Conservation (phyloP, 2,113 vertebrate species). For the Desmodus rotundus region DNA sequence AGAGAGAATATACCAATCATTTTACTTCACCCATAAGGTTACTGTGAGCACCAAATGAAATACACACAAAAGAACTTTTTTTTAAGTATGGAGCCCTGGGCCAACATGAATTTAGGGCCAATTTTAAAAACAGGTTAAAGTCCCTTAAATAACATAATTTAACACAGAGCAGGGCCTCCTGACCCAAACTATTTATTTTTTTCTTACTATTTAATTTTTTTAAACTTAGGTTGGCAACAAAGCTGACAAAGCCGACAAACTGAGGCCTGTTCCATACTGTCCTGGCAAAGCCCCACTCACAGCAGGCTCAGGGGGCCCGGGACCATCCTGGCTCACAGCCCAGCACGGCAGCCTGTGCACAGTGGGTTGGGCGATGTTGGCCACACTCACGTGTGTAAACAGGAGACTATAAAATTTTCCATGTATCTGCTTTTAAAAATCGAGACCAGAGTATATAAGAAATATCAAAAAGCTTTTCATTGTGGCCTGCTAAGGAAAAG, state of each 20-base stretch:
- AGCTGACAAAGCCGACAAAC: not conserved
- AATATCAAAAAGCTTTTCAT: not conserved
- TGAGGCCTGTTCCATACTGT: too few species aligned
- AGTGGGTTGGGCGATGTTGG: not conserved
- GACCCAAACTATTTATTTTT: not conserved
- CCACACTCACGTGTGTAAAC: not conserved
- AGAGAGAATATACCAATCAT: not conserved
- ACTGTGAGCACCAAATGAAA: not conserved
- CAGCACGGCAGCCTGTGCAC: rapidly evolving
- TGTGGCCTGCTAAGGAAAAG: not conserved
- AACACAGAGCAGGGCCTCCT: not conserved
- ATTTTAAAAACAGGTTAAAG: not conserved
- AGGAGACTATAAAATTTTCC: not conserved
- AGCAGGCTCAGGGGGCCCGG: not conserved
- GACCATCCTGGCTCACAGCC: not conserved
- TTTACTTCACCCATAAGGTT: not conserved
- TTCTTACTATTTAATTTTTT: not conserved
- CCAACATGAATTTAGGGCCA: not conserved
- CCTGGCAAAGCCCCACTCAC: not conserved
- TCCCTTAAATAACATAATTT: not conserved
- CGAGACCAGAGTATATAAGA: not conserved
- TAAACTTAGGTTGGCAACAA: not conserved
- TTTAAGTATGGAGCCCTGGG: not conserved
- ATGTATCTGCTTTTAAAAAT: not conserved
- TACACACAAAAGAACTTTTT: not conserved